These are phyloP conservation scores for Mesocentrotus franciscanus DNA, from an alignment of 53 echinoderm and acorn worm genomes.

Conservation along the genomic window DNA sequence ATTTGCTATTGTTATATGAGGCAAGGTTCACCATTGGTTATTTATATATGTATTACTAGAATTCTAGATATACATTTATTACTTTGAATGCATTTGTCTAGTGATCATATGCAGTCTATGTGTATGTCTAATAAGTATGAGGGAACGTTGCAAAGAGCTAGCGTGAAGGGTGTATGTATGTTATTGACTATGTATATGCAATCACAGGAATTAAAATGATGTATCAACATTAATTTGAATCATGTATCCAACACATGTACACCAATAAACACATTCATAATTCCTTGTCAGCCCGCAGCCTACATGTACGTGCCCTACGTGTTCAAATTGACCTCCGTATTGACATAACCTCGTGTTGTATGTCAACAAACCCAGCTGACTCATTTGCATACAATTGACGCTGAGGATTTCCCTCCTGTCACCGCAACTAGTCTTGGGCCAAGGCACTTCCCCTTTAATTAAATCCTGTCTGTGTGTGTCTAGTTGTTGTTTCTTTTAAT, in stretches of 20 bases:
- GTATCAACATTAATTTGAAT: too few relatives aligned
- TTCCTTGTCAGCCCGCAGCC: background rate
- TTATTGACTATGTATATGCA: too few relatives aligned
- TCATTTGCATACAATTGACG: conserved; percentile 33
- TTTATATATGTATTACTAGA: too few relatives aligned
- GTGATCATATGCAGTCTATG: too few relatives aligned
- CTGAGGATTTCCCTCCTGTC: background rate
- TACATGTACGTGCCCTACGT: background rate
- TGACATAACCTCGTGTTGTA: background rate
- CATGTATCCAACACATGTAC: background rate
- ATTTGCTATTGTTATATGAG: too few relatives aligned
- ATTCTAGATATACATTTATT: too few relatives aligned
- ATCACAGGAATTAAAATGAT: too few relatives aligned
- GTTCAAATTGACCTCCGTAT: background rate
- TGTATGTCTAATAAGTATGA: too few relatives aligned
- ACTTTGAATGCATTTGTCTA: too few relatives aligned
- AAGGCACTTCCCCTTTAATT: background rate
- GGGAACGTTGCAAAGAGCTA: too few relatives aligned
- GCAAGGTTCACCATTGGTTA: too few relatives aligned
- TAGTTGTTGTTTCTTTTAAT: background rate
- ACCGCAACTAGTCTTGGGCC: background rate
- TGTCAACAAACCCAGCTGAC: conserved; percentile 16
- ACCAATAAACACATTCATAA: background rate
- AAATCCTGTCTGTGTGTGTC: background rate
- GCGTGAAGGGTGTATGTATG: too few relatives aligned